Percentiles rank a stretch among this genome's conserved stretches.
Conservation (phyloP, 1,140 invertebrate species). For the Psix sp. region DNA sequence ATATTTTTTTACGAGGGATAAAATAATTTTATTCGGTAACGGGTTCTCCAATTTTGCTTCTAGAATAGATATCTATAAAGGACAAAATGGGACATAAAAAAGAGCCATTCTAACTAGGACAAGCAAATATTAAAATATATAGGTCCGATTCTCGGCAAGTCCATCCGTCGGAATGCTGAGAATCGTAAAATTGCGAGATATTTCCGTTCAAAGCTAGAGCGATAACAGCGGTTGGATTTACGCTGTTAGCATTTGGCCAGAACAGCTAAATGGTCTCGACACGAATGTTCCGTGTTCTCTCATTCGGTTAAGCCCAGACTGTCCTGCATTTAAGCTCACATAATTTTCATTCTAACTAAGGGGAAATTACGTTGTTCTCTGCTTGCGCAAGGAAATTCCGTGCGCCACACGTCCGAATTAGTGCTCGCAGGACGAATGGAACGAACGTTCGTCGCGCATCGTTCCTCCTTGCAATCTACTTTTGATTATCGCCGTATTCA, state of each 20-base stretch:
- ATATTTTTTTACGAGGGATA: no score
- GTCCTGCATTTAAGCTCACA: constrained; percentile 59
- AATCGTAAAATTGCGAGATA: constrained; percentile 36
- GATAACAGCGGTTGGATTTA: constrained; percentile 57
- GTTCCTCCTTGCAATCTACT: constrained; percentile 29
- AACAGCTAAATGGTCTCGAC: constrained; percentile 55
- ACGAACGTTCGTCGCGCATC: constrained; percentile 14
- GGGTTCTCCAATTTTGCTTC: no score
- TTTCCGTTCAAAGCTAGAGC: constrained; percentile 28
- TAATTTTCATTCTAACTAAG: constrained; percentile 62
- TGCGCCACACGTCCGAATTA: constrained; percentile 30
- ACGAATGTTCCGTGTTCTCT: constrained; percentile 57
- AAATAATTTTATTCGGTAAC: no score
- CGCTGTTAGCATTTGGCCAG: constrained; percentile 55
- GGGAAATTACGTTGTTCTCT: constrained; percentile 59
- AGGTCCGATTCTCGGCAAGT: constrained; percentile 17
- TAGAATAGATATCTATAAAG: no score
- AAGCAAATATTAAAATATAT: constrained; percentile 21
- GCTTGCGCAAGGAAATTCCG: constrained; percentile 54
- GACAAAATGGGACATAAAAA: background rate
- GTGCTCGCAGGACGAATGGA: constrained; percentile 2
- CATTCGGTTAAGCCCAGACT: constrained; percentile 60
- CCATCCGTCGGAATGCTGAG: constrained; percentile 18
- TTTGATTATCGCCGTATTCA: constrained; percentile 19
- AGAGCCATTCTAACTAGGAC: background rate